Base-by-base conservation (phyloP, 2,888 invertebrate species). In the Folsomia candida region DNA sequence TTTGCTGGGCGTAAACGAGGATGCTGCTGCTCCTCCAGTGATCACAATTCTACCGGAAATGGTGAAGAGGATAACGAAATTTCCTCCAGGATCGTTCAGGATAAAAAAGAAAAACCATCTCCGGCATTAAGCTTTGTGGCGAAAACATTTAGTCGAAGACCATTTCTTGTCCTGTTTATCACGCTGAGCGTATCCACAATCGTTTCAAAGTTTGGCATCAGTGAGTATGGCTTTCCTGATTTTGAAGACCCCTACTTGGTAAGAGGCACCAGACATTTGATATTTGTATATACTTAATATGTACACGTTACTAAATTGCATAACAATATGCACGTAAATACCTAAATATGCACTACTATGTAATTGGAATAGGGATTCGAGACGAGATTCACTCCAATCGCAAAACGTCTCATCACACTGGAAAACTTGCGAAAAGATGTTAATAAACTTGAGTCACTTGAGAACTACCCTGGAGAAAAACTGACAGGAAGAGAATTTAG, bases 211-310 rank as follows among this genome's bases (percentile, higher is more conserved):
- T 64, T 73, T 57, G 78, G 76, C 24, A 14, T 79, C 2, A 73
- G 74, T 2, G 66, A 72, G n/a, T 72, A 73, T 75, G 79, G 79
- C 65, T 84, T 88, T 68, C 94, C 94, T 51, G 89, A 91, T 83
- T 95, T 96, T 84, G 88, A 89, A 76, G 93, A 95, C 83, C 95
- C 95, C 26, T 89, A 92, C 81, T 84, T 90, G 86, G 92, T 91
- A 84, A 86, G 85, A 72, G 11, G 14, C 37, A 66, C n/a, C 47
- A 18, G n/a, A 22, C 3, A n/a, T 25, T 14, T 26, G 6, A 25
- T 59, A 58, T n/a, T 24, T 2, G 54, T 37, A 14, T 25, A 20
- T 22, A 57, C 51, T 25, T 2, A n/a, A 1, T 65, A 65, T 14
- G 58, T 14, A 25, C 4, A 25, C 57, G 6, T 3, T 47, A 63